These are phyloP conservation scores for Bombus affinis DNA, from an alignment of 1,140 invertebrate species.

Conservation along the genomic window DNA sequence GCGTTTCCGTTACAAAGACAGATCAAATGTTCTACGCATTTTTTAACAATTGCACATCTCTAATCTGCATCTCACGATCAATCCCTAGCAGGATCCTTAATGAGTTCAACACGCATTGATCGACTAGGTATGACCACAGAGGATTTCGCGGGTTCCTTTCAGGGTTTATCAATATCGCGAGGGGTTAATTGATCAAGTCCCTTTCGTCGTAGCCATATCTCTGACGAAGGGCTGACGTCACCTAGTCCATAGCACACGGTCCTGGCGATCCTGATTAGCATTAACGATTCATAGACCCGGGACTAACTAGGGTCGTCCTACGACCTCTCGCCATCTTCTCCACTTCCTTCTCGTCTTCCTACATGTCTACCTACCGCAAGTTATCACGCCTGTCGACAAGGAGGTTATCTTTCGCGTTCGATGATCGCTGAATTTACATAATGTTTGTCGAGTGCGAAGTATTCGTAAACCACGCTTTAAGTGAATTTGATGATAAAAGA, in stretches of 20 bases:
- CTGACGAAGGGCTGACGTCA: constrained; percentile 77
- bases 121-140: constrained; percentile 11
- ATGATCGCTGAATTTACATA: constrained; percentile 76
- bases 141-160: constrained; percentile 50
- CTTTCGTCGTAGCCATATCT: constrained; percentile 64
- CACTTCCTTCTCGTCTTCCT: constrained; percentile 56
- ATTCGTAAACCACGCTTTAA: background rate
- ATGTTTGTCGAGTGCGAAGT: constrained; percentile 59
- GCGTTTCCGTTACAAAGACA: no score
- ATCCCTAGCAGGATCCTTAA: background rate
- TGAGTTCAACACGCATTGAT: constrained; percentile 30
- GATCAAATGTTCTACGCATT: background rate
- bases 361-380: constrained; percentile 57
- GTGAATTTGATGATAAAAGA: background rate
- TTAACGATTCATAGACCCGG: constrained; percentile 79
- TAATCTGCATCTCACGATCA: background rate
- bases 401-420: constrained; percentile 75
- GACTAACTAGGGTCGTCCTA: constrained; percentile 76
- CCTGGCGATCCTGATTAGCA: constrained; percentile 78
- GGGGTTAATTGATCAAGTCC: constrained; percentile 77
- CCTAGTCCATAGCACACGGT: constrained; percentile 62
- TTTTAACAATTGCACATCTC: background rate
- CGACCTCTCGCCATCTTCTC: constrained; percentile 71
- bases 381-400: constrained; percentile 67
- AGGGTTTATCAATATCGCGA: constrained; percentile 71